Percentiles rank a stretch among this genome's conserved stretches.
phyloP scores from a whole-genome alignment of 2,888 invertebrate species.

The Ornithoptera alexandrae region DNA sequence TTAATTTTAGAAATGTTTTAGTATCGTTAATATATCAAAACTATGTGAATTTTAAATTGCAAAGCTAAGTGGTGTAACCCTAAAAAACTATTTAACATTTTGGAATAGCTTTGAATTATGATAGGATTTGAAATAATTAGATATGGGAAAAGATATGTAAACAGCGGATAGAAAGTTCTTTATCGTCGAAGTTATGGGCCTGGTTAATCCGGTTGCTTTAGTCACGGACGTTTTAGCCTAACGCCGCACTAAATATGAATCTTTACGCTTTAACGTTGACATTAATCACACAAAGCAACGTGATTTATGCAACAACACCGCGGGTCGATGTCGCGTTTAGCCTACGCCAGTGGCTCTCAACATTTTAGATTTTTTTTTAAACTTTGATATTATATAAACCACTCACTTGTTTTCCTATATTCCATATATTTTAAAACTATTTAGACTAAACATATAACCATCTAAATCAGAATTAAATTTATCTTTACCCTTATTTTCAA shows the following conservation, averaged over 20 bases:
- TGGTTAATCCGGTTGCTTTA: slow-evolving; percentile 57
- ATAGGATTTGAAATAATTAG: slow-evolving; percentile 70
- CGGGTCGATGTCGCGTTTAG: slow-evolving; percentile 56
- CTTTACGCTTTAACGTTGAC: slow-evolving; percentile 72
- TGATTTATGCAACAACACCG: slow-evolving; percentile 67
- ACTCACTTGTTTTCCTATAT: too few species aligned
- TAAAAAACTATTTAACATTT: slow-evolving; percentile 39
- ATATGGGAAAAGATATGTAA: slow-evolving; percentile 61
- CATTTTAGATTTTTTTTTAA: not conserved
- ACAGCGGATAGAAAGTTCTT: slow-evolving; percentile 70
- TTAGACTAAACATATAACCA: too few species aligned
- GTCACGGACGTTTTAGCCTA: slow-evolving; percentile 54
- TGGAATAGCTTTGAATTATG: slow-evolving; percentile 63
- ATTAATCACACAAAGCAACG: slow-evolving; percentile 73
- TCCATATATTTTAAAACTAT: too few species aligned
- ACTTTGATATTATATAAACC: not conserved
- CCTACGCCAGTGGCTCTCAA: slow-evolving; percentile 39
- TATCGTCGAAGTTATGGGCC: slow-evolving; percentile 59
- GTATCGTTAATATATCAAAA: too few species aligned
- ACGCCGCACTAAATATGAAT: slow-evolving; percentile 73
- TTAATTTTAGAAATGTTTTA: too few species aligned
- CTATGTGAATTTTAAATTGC: not conserved
- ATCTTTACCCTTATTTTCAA: too few species aligned
- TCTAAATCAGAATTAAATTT: too few species aligned
- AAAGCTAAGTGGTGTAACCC: slow-evolving; percentile 34